phyloP scores from a whole-genome alignment of 92 coral and sea anemone species.

The Zoanthus gigantus region DNA sequence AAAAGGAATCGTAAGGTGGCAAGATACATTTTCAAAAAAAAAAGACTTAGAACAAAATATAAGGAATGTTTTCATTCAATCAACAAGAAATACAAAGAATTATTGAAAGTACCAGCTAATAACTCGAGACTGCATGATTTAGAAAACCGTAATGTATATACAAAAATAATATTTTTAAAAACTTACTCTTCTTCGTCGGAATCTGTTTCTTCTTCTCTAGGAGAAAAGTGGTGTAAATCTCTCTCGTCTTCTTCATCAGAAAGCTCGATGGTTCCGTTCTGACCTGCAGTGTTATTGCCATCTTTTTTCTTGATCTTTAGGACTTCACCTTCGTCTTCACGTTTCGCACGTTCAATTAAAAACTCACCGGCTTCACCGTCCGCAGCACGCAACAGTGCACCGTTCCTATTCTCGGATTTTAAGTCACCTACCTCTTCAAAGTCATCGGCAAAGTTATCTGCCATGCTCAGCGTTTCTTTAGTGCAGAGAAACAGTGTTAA shows the following conservation, averaged over 20 bases:
- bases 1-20: no score
- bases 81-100: background rate
- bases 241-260: conserved; percentile 49
- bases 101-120: background rate
- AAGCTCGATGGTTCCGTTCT: conserved; percentile 17
- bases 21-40: no score
- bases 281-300: conserved; percentile 14
- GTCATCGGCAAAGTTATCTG: conserved; percentile 22
- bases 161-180: background rate
- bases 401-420: conserved; percentile 1
- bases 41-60: no score
- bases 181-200: conserved; percentile 42
- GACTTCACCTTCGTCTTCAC: conserved; percentile 21
- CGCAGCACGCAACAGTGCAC: conserved; percentile 24
- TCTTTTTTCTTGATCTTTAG: conserved; percentile 20
- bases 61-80: conserved; percentile 4
- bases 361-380: conserved; percentile 35
- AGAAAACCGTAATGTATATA: background rate
- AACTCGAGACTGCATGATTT: background rate
- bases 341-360: conserved; percentile 18
- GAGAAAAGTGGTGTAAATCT: conserved; percentile 46
- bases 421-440: background rate
- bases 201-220: conserved; percentile 33
- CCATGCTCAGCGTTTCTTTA: conserved; percentile 20
- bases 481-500: conserved; percentile 14